Percentiles rank a stretch among this genome's conserved stretches.
phyloP scores from a whole-genome alignment of 2,797 vertebrate species.

The Notolepis coatsorum region DNA sequence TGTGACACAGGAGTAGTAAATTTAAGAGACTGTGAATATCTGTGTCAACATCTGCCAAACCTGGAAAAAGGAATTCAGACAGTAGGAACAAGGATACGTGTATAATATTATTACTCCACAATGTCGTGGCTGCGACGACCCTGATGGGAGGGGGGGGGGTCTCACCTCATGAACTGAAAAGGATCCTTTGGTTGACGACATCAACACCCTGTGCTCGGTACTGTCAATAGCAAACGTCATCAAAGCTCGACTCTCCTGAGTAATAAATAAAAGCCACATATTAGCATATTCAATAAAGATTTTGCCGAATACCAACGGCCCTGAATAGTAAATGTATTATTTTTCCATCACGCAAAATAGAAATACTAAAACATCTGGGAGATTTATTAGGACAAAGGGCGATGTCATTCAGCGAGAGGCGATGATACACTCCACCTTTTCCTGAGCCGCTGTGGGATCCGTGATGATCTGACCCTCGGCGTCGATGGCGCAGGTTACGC shows the following conservation, averaged over 20 bases:
- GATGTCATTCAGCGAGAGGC: too few species aligned
- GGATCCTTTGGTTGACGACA: conserved; percentile 86
- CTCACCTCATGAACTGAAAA: conserved; percentile 90
- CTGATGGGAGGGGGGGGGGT: too few species aligned
- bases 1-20: too few species aligned
- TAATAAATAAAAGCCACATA: neutral
- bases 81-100: too few species aligned
- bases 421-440: conserved; percentile 82
- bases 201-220: conserved; percentile 82
- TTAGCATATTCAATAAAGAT: neutral
- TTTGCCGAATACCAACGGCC: neutral
- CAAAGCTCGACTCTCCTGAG: conserved; percentile 87
- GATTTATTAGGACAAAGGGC: neutral
- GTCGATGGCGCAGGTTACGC: conserved; percentile 88
- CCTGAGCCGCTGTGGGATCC: conserved; percentile 87
- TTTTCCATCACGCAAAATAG: too few species aligned
- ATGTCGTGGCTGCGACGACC: too few species aligned
- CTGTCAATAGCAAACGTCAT: conserved; percentile 92
- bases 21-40: too few species aligned
- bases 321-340: too few species aligned
- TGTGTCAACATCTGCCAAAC: neutral
- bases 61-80: too few species aligned
- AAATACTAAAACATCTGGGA: neutral
- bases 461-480: conserved; percentile 80
- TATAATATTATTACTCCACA: too few species aligned